phyloP scores from a whole-genome alignment of 2,888 invertebrate species.

The Formica aserva region DNA sequence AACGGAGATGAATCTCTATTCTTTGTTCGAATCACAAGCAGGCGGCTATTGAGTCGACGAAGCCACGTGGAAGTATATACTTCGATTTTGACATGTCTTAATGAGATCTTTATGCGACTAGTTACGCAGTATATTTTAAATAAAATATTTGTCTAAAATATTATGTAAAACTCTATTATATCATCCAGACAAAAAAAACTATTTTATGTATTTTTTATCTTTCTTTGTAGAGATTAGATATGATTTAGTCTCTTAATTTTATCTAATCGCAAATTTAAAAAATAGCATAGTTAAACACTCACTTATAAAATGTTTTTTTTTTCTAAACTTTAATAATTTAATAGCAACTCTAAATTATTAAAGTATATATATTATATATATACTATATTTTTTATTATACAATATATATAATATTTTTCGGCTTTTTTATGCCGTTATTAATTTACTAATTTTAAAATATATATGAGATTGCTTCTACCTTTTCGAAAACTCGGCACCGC shows the following conservation, averaged over 20 bases:
- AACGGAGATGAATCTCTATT: neutral
- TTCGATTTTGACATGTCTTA: neutral
- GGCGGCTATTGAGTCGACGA: neutral
- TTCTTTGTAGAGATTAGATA: neutral
- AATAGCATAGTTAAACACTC: neutral
- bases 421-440: neutral
- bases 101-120: neutral
- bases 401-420: no score
- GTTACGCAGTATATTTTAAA: neutral
- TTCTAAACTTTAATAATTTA: neutral
- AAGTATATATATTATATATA: neutral
- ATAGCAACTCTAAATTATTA: neutral
- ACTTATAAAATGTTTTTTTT: neutral
- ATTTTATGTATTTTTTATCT: neutral
- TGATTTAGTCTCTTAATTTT: neutral
- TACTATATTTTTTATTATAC: no score
- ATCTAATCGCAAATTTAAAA: neutral
- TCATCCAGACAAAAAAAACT: neutral
- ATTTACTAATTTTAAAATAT: neutral
- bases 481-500: constrained; percentile 91
- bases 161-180: neutral
- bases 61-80: neutral
- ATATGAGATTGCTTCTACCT: constrained; percentile 84
- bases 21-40: neutral
- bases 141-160: neutral